Percentiles rank a stretch among this genome's conserved stretches.
These are phyloP conservation scores for Lasioglossum malachurum DNA, from an alignment of 2,888 invertebrate species.

Conservation along the genomic window DNA sequence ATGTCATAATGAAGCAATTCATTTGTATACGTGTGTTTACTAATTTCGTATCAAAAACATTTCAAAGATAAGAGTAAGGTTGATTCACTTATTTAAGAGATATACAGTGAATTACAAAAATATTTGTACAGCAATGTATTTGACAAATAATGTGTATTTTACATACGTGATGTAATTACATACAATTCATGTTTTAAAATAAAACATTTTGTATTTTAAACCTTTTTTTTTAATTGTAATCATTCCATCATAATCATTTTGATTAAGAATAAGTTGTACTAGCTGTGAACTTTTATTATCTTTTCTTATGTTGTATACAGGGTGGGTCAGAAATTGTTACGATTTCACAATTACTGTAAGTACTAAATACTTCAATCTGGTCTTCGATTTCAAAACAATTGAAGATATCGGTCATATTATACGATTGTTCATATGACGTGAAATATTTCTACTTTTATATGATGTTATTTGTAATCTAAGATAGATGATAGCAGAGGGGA, in stretches of 20 bases:
- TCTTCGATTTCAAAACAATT: neutral
- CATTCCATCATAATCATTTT: neutral
- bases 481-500: neutral
- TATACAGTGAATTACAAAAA: neutral
- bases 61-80: neutral
- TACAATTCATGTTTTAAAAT: neutral
- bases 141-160: neutral
- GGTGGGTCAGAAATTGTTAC: neutral
- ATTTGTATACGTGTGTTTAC: slow-evolving; percentile 16
- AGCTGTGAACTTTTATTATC: neutral
- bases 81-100: neutral
- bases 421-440: neutral
- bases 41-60: neutral
- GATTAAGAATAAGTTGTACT: neutral
- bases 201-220: neutral
- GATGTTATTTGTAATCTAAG: neutral
- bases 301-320: neutral
- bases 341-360: neutral
- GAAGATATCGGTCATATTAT: neutral
- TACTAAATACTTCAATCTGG: neutral
- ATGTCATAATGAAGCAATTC: neutral
- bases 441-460: neutral
- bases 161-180: neutral
- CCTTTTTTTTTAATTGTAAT: neutral
- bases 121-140: neutral